Percentiles rank a stretch among this genome's conserved stretches.
These are phyloP conservation scores for Rhaphigaster nebulosa DNA, from an alignment of 2,888 invertebrate species.

Conservation along the genomic window DNA sequence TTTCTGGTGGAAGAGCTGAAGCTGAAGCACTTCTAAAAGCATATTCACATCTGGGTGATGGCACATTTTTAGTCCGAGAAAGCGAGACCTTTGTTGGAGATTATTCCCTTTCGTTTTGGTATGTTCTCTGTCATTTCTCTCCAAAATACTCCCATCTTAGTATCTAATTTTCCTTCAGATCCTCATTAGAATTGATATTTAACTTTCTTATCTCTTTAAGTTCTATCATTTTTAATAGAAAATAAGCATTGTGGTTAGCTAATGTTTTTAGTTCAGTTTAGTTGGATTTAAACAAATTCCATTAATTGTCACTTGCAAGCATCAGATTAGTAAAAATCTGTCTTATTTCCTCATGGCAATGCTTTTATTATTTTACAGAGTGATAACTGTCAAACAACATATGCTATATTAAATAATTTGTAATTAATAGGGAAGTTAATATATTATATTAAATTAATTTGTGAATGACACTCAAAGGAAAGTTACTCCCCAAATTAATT, in stretches of 20 bases:
- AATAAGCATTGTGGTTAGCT: neutral
- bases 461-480: no score
- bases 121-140: constrained; percentile 64
- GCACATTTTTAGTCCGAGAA: constrained; percentile 92
- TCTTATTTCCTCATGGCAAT: neutral
- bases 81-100: constrained; percentile 97
- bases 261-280: no score
- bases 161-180: neutral
- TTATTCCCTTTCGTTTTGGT: constrained; percentile 95
- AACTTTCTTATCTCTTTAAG: neutral
- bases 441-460: no score
- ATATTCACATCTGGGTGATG: constrained; percentile 88
- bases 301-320: neutral
- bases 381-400: no score
- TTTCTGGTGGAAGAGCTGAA: constrained; percentile 84
- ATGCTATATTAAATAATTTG: no score
- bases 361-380: no score
- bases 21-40: constrained; percentile 76
- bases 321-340: neutral
- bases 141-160: neutral
- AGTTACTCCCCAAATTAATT: no score
- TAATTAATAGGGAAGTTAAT: no score
- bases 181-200: neutral
- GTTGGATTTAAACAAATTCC: no score
- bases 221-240: neutral